These are phyloP conservation scores for Drosophila bipectinata DNA, from an alignment of 1,140 invertebrate genomes.

Conservation along the genomic window DNA sequence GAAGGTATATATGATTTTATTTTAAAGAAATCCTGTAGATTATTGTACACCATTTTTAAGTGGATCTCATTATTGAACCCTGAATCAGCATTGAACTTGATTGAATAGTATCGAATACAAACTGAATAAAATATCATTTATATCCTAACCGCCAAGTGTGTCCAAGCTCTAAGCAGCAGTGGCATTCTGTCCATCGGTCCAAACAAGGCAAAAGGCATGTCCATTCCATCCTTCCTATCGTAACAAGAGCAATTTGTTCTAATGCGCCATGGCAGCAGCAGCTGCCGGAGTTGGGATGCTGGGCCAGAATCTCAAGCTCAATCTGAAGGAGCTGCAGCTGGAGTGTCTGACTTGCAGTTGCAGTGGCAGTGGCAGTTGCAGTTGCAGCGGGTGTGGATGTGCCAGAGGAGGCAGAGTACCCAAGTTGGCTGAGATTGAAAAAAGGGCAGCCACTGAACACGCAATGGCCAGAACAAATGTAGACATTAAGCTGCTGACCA, in stretches of 20 bases:
- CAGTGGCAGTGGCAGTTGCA: constrained; percentile 14
- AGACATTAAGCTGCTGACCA: constrained; percentile 73
- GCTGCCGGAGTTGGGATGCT: constrained; percentile 33
- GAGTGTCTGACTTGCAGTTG: constrained; percentile 42
- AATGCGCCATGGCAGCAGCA: constrained; percentile 73
- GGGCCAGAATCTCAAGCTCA: constrained; percentile 6
- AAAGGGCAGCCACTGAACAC: constrained; percentile 77
- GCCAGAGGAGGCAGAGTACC: constrained; percentile 28
- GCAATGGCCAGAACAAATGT: constrained; percentile 80
- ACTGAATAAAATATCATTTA: constrained; percentile 8
- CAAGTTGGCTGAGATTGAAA: constrained; percentile 24
- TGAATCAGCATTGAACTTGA: no score
- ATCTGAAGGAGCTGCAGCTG: constrained; percentile 34
- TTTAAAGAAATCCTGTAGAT: no score
- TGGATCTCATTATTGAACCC: no score
- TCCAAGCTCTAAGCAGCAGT: constrained; percentile 51
- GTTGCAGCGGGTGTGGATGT: constrained; percentile 30
- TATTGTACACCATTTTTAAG: no score
- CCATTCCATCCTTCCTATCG: constrained; percentile 76
- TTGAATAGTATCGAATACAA: not conserved
- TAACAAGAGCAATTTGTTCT: constrained; percentile 82
- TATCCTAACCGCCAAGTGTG: constrained; percentile 14
- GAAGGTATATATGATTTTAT: no score
- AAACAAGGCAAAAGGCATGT: constrained; percentile 80
- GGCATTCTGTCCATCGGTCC: constrained; percentile 73